These are phyloP conservation scores for Squalus acanthias DNA, from an alignment of 2,797 vertebrate genomes.

Conservation along the genomic window DNA sequence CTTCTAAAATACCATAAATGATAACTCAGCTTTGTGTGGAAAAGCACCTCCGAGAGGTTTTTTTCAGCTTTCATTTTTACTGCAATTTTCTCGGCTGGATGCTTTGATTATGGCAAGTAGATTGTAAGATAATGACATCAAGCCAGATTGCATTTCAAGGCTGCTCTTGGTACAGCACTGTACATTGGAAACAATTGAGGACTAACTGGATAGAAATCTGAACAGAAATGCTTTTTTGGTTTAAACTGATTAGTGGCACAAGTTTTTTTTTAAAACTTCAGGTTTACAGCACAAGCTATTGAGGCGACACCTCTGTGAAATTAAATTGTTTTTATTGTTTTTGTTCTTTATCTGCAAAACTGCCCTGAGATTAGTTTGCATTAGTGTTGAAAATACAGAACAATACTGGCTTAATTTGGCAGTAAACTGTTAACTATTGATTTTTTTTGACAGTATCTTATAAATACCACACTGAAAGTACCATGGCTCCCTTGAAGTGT, in stretches of 20 bases:
- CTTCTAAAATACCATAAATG: neutral
- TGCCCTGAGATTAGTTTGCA: neutral
- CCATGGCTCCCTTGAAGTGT: neutral
- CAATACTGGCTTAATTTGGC: neutral
- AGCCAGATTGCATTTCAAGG: constrained; percentile 10
- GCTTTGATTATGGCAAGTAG: constrained; percentile 48
- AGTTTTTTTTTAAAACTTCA: neutral
- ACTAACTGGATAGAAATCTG: neutral
- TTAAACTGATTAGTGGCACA: neutral
- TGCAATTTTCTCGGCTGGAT: constrained; percentile 51
- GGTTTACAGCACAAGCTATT: neutral
- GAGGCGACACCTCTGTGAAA: neutral
- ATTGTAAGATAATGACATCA: constrained; percentile 65
- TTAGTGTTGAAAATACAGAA: neutral
- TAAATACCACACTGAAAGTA: neutral
- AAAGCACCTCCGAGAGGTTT: neutral
- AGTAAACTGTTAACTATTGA: neutral
- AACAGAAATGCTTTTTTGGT: neutral
- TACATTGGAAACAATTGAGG: neutral
- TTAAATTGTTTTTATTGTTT: neutral
- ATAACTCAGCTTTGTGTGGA: neutral
- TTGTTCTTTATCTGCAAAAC: neutral
- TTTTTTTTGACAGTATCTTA: neutral
- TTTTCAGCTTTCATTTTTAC: constrained; percentile 34
- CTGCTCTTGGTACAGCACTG: neutral